These are phyloP conservation scores for Cotesia vestalis DNA, from an alignment of 1,140 invertebrate species.

Conservation along the genomic window DNA sequence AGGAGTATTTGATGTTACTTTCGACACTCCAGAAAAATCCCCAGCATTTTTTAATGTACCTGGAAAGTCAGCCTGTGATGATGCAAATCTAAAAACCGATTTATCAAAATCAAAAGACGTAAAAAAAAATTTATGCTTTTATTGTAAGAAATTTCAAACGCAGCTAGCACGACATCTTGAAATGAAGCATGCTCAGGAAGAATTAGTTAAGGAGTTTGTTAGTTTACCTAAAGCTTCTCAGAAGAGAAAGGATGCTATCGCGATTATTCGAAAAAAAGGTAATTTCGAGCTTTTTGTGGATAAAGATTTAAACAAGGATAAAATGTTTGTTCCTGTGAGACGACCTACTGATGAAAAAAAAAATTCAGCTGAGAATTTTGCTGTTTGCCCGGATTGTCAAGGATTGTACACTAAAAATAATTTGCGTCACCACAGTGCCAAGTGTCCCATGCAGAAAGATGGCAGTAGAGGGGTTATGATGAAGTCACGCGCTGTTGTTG, in stretches of 20 bases:
- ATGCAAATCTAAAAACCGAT: neutral
- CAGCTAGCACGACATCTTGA: conserved; percentile 32
- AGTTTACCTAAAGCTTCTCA: neutral
- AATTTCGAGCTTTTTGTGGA: conserved; percentile 25
- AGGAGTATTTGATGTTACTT: no score
- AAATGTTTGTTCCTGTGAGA: conserved; percentile 21
- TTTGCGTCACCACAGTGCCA: conserved; percentile 22
- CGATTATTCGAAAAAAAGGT: conserved; percentile 27
- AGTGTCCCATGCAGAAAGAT: neutral
- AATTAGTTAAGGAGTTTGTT: conserved; percentile 33
- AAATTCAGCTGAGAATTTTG: conserved; percentile 7
- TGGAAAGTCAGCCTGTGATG: neutral
- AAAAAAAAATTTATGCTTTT: conserved; percentile 36
- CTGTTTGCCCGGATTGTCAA: conserved; percentile 12
- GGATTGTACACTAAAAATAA: conserved; percentile 27
- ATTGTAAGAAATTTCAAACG: conserved; percentile 32
- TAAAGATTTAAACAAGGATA: conserved; percentile 14
- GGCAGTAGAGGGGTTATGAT: neutral
- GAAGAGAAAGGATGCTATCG: conserved; percentile 33
- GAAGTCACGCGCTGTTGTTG: neutral
- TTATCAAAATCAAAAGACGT: neutral
- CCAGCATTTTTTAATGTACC: neutral
- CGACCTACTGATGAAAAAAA: conserved; percentile 10
- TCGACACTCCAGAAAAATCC: no score
- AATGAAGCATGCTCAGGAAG: conserved; percentile 25